phyloP scores from a whole-genome alignment of 2,888 invertebrate genomes.

The Vesta saturnalis region DNA sequence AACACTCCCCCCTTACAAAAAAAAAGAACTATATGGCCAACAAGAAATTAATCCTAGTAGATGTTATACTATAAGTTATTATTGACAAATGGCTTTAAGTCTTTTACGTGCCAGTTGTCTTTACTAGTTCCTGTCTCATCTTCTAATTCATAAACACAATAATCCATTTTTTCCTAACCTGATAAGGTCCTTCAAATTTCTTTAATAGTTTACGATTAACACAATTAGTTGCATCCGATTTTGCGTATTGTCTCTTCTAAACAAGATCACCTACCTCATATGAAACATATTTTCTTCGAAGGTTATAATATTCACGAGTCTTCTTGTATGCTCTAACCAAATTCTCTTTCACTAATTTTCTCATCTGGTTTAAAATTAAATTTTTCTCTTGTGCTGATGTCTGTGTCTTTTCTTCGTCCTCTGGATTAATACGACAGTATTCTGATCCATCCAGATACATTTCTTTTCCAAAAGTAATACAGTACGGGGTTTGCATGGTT shows the following conservation, averaged over 20 bases:
- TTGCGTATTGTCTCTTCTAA: slow-evolving; percentile 34
- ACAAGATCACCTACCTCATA: slow-evolving; percentile 35
- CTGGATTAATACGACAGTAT: background rate
- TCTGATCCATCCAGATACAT: background rate
- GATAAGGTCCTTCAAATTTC: slow-evolving; percentile 43
- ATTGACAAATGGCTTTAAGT: slow-evolving; percentile 32
- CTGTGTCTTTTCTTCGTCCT: background rate
- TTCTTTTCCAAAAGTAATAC: slow-evolving; percentile 30
- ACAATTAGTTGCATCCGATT: slow-evolving; percentile 42
- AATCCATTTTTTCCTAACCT: slow-evolving; percentile 15
- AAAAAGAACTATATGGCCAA: too few species aligned
- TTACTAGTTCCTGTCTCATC: slow-evolving; percentile 14
- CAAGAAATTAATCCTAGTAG: too few species aligned
- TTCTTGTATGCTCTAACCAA: background rate
- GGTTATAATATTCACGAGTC: slow-evolving; percentile 10
- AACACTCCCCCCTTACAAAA: too few species aligned
- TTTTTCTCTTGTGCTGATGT: background rate
- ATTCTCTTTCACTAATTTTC: background rate
- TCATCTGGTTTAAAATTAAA: background rate
- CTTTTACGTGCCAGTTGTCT: slow-evolving; percentile 30
- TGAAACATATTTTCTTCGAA: slow-evolving; percentile 25
- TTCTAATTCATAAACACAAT: slow-evolving; percentile 22
- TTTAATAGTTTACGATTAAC: slow-evolving; percentile 44
- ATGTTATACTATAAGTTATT: too few species aligned
- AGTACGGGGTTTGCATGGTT: slow-evolving; percentile 32